Evolutionary conservation across 1,140 invertebrate species (phyloP).

Genomic region (Megalopta genalis): DNA sequence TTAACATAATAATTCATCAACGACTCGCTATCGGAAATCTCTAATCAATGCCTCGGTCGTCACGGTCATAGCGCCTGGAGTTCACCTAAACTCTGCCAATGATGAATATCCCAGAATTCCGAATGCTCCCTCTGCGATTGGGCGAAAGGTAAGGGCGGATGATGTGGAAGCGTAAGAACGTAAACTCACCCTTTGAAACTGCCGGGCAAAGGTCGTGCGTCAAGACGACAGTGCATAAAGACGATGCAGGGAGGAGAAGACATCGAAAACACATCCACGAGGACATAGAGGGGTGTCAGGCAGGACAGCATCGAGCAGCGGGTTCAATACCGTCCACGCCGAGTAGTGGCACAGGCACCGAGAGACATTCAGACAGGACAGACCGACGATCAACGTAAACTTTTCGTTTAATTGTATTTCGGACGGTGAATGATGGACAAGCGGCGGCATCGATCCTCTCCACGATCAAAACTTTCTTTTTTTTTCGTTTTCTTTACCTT

Average conservation of each 20-base stretch:
- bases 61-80: no score
- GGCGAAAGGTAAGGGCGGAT: no score
- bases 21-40: no score
- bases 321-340: constrained; percentile 69
- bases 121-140: neutral
- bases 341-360: constrained; percentile 63
- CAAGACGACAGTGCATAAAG: constrained; percentile 77
- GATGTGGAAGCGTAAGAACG: constrained; percentile 43
- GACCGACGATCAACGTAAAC: constrained; percentile 69
- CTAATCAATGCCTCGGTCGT: no score
- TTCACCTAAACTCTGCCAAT: no score
- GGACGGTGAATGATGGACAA: constrained; percentile 39
- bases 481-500: neutral
- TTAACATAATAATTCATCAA: no score
- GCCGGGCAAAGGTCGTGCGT: constrained; percentile 71
- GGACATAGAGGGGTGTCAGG: constrained; percentile 76
- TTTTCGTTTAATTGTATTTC: constrained; percentile 60
- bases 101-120: neutral
- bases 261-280: constrained; percentile 79
- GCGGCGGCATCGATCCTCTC: neutral
- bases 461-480: constrained; percentile 7
- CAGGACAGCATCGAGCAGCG: constrained; percentile 75
- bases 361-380: constrained; percentile 70
- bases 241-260: constrained; percentile 77
- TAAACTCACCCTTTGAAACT: constrained; percentile 79